phyloP scores from a whole-genome alignment of 1,140 invertebrate genomes.

The Araneus ventricosus region DNA sequence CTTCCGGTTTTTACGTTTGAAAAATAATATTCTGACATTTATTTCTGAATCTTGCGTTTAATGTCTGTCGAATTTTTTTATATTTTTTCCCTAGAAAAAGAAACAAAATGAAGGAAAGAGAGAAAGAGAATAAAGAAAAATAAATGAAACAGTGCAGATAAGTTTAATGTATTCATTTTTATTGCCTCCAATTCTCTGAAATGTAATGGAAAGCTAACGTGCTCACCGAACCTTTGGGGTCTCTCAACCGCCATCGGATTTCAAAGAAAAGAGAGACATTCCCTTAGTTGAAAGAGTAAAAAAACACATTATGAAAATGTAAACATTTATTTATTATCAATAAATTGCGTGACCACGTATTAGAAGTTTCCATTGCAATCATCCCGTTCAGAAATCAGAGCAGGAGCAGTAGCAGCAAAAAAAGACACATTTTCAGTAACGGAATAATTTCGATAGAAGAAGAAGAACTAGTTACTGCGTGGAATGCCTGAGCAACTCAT shows the following conservation, averaged over 20 bases:
- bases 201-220: conserved; percentile 64
- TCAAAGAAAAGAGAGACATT: conserved; percentile 52
- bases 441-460: conserved; percentile 53
- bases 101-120: conserved; percentile 13
- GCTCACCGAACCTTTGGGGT: neutral
- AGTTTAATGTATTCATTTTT: conserved; percentile 68
- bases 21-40: neutral
- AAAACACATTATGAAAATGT: conserved; percentile 61
- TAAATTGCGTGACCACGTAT: conserved; percentile 55
- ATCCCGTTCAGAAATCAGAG: conserved; percentile 28
- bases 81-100: neutral
- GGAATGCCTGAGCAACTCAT: conserved; percentile 37
- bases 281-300: conserved; percentile 15
- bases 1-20: neutral
- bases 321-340: conserved; percentile 66
- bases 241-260: conserved; percentile 16
- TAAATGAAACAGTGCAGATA: conserved; percentile 11
- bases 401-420: neutral
- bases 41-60: neutral
- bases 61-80: conserved; percentile 14
- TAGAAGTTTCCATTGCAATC: conserved; percentile 42
- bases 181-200: conserved; percentile 48
- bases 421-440: conserved; percentile 33
- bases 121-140: neutral
- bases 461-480: neutral